Evolutionary conservation across 2,888 invertebrate genomes (phyloP).

Genomic region (Theristus sp.): DNA sequence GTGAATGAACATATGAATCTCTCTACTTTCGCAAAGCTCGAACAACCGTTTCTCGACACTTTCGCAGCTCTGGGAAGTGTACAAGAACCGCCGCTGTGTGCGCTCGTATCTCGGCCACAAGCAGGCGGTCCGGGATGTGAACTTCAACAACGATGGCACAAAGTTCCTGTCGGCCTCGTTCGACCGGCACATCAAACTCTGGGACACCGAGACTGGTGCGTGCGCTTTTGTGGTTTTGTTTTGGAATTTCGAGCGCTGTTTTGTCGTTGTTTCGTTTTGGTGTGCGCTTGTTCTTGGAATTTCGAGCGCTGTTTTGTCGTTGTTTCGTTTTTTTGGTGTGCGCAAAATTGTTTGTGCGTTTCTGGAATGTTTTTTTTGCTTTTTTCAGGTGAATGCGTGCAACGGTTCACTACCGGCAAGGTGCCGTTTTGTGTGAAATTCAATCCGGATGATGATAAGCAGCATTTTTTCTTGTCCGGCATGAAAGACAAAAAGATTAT

Average conservation of each 20-base stretch:
- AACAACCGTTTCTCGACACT: too few relatives aligned
- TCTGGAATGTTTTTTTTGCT: too few relatives aligned
- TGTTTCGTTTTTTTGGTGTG: too few relatives aligned
- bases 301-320: too few relatives aligned
- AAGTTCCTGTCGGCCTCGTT: conserved; percentile 84
- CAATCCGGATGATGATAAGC: conserved; percentile 88
- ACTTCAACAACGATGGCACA: conserved; percentile 79
- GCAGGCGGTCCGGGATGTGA: conserved; percentile 84
- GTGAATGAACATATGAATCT: too few relatives aligned
- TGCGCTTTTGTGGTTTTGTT: too few relatives aligned
- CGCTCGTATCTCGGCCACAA: conserved; percentile 87
- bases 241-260: too few relatives aligned
- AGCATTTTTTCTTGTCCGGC: conserved; percentile 90
- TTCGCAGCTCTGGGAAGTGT: conserved; percentile 96
- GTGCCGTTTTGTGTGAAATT: conserved; percentile 96
- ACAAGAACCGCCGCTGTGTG: conserved; percentile 73
- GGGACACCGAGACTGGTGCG: conserved; percentile 89
- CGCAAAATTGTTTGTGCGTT: too few relatives aligned
- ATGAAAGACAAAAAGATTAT: conserved; percentile 98
- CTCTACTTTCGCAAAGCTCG: too few relatives aligned
- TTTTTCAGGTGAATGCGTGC: conserved; percentile 34
- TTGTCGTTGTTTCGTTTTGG: too few relatives aligned
- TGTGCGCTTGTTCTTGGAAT: too few relatives aligned
- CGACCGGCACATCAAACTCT: conserved; percentile 86
- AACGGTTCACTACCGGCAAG: conserved; percentile 74